Evolutionary conservation across 1,140 invertebrate genomes (phyloP), one percentile per base, ranked within the genome.

Genomic region (Mylabris phalerata): DNA sequence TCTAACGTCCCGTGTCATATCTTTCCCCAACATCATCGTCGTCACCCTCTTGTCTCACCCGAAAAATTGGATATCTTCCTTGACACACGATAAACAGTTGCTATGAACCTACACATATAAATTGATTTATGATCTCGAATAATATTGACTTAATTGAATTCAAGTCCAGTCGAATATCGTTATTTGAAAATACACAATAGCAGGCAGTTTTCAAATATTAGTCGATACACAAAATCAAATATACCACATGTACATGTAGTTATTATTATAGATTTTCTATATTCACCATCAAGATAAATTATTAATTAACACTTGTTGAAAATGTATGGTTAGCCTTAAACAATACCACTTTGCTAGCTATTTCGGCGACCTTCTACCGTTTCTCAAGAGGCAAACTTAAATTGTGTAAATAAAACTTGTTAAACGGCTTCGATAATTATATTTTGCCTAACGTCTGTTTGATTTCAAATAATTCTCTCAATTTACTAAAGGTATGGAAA

Each of bases 1-100:
- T 63, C 45, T 56, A 66, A 61, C 59, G 59, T 65, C 58, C 54
- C 60, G 58, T 60, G 61, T 65, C 64, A 65, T 65, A 65, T 65
- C 50, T 63, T 54, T 59, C 61, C 57, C 59, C 52, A 55, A 44
- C 58, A 51, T 59, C 55, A 50, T 48, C 38, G 50, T 60, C 51
- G 44, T 57, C 62, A 49, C 50, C 52, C 58, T 54, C 50, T 51
- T 61, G 60, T 61, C 60, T 61, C 51, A 45, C 52, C 11, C 32
- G 32, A 55, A 61, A 61, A 61, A 61, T 57, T 61, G 60, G 60
- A 61, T 61, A 61, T 61, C 60, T 61, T 61, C 55, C 57, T 61
- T 46, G 60, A 61, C 60, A 61, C 49, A 44, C 60, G 54, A 61
- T 61, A 57, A 61, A 61, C 55, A 61, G 49, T 61, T 61, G 24